Evolutionary conservation across 2,797 vertebrate species (phyloP).

Genomic region (Hylomyscus alleni): DNA sequence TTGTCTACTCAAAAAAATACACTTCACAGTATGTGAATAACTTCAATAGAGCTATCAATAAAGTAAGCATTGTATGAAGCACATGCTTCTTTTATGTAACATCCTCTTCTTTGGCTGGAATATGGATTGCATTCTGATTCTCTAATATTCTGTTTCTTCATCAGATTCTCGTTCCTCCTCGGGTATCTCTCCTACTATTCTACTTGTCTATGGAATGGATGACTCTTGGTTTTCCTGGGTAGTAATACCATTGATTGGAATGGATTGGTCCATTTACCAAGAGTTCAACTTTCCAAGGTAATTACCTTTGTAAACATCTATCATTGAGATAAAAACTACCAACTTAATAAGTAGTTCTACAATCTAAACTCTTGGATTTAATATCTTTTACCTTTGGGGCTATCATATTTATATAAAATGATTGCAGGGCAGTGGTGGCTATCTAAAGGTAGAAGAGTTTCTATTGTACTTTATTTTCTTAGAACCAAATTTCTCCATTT

Average conservation of each 20-base stretch:
- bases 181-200: neutral
- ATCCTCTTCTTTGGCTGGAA: neutral
- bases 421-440: slow-evolving; percentile 12
- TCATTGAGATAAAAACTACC: slow-evolving; percentile 32
- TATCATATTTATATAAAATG: slow-evolving; percentile 14
- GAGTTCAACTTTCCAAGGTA: neutral
- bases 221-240: neutral
- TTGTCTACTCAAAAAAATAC: neutral
- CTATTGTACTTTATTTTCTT: slow-evolving; percentile 40
- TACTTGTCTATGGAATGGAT: slow-evolving; percentile 26
- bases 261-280: neutral
- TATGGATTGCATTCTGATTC: neutral
- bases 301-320: slow-evolving; percentile 2
- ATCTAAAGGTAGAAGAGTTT: slow-evolving; percentile 53
- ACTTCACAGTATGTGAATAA: slow-evolving; percentile 28
- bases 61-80: neutral
- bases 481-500: neutral
- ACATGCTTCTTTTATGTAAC: neutral
- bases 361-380: slow-evolving; percentile 50
- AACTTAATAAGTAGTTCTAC: slow-evolving; percentile 13
- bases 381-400: slow-evolving; percentile 25
- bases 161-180: neutral
- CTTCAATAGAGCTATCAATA: slow-evolving; percentile 26
- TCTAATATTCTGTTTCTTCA: neutral
- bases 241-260: neutral